Percentiles rank a stretch among this genome's conserved stretches.
These are phyloP conservation scores for Phaetusa simplex DNA, from an alignment of 2,113 vertebrate species.

Conservation along the genomic window DNA sequence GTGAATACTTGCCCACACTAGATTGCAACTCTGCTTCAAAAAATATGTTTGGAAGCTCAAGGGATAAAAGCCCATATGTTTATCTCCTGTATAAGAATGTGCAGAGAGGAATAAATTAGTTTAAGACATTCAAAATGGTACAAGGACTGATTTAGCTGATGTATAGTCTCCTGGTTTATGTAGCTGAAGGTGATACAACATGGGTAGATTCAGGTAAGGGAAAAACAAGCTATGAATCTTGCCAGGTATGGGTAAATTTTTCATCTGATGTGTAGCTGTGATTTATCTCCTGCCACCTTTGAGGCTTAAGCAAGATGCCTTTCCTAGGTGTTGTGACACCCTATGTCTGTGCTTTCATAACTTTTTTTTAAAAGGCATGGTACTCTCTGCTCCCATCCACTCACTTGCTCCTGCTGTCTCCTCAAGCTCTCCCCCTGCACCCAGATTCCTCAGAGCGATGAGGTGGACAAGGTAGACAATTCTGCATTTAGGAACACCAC, in stretches of 20 bases:
- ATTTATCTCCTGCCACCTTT: not conserved
- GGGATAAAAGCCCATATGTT: slow-evolving; percentile 47
- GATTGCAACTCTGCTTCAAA: slow-evolving; percentile 24
- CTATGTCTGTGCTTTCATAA: not conserved
- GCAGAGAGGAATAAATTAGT: slow-evolving; percentile 2
- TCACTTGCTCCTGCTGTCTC: not conserved
- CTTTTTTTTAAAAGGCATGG: not conserved
- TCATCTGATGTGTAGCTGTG: not conserved
- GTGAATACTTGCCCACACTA: slow-evolving; percentile 41
- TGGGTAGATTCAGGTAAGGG: not conserved
- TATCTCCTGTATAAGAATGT: slow-evolving; percentile 4
- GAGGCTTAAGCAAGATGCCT: not conserved
- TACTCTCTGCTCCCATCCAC: not conserved
- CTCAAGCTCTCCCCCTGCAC: not conserved
- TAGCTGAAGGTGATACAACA: not conserved
- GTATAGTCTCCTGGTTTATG: not conserved
- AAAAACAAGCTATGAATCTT: not conserved
- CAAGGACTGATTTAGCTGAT: not conserved
- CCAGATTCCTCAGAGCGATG: not conserved
- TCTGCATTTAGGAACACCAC: not conserved
- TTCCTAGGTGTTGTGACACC: not conserved
- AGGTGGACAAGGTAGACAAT: not conserved
- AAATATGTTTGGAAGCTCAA: slow-evolving; percentile 38
- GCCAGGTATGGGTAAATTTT: not conserved
- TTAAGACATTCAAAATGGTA: not conserved